Conservation (phyloP, 1,140 invertebrate genomes). For the Drosophila busckii region DNA sequence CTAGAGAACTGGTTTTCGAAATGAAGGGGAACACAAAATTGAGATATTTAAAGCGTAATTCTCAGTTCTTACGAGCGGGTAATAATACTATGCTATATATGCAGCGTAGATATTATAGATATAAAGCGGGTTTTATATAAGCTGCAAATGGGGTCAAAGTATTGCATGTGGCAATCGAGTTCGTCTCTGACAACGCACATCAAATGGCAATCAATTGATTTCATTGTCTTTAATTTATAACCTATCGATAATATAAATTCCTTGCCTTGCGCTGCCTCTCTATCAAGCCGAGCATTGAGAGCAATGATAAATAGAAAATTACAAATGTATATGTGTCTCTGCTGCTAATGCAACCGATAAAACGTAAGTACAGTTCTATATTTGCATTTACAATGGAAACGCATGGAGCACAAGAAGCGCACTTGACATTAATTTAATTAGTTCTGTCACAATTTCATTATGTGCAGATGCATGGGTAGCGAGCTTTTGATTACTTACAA, state of each 20-base stretch:
- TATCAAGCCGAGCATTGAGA: conserved; percentile 11
- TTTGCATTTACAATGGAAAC: conserved; percentile 49
- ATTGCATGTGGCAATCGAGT: conserved; percentile 52
- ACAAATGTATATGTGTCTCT: conserved; percentile 15
- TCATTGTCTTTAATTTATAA: conserved; percentile 78
- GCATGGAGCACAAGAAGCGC: conserved; percentile 33
- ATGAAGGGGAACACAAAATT: conserved; percentile 57
- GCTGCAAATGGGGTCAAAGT: conserved; percentile 64
- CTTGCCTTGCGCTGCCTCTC: conserved; percentile 31
- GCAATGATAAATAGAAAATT: conserved; percentile 47
- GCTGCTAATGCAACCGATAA: conserved; percentile 42
- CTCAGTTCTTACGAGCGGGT: conserved; percentile 48
- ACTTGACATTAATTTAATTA: conserved; percentile 71
- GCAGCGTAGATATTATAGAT: conserved; percentile 21
- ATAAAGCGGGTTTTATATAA: conserved; percentile 37
- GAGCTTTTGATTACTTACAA: too few species aligned
- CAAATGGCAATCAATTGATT: conserved; percentile 75
- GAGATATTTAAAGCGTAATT: conserved; percentile 66
- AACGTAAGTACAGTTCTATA: conserved; percentile 49
- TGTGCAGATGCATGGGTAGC: conserved; percentile 8
- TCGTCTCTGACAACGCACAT: conserved; percentile 33
- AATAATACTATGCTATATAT: too few species aligned
- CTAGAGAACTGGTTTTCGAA: conserved; percentile 57
- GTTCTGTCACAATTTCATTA: conserved; percentile 56
- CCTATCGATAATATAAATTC: conserved; percentile 74